phyloP scores from a whole-genome alignment of 2,888 invertebrate species.

The Tenthredo distinguenda region DNA sequence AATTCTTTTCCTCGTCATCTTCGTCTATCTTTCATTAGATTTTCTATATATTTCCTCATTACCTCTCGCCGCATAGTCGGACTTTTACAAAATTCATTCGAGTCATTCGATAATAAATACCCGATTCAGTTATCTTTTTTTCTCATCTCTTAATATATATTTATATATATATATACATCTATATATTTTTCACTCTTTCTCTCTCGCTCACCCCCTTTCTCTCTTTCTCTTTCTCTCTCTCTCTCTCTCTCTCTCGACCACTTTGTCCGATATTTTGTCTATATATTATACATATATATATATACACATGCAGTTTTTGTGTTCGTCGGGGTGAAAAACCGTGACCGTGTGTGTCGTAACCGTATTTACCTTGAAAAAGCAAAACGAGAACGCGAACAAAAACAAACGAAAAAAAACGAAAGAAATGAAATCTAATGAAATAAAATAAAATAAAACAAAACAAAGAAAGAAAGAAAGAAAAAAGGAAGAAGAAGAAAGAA shows the following conservation, averaged over 20 bases:
- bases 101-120: not conserved
- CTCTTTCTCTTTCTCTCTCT: not conserved
- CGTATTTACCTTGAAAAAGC: not conserved
- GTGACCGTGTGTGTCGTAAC: not conserved
- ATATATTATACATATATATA: not conserved
- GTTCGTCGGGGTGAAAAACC: not conserved
- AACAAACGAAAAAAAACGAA: not conserved
- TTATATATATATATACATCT: too few relatives aligned
- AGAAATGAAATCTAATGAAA: not conserved
- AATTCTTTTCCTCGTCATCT: not conserved
- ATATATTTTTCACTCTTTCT: not conserved
- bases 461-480: not conserved
- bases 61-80: not conserved
- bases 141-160: not conserved
- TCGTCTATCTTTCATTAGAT: not conserved
- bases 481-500: not conserved
- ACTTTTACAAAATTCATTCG: not conserved
- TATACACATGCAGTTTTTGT: not conserved
- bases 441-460: not conserved
- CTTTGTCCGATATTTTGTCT: not conserved
- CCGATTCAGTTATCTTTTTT: not conserved
- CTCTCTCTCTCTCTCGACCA: not conserved
- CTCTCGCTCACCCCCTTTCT: not conserved
- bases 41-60: not conserved
- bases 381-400: too few relatives aligned